A percentile compares a stretch with the other conserved stretches of the same genome.
These are phyloP conservation scores for Rana temporaria DNA, from an alignment of 2,113 vertebrate genomes.

Conservation along the genomic window DNA sequence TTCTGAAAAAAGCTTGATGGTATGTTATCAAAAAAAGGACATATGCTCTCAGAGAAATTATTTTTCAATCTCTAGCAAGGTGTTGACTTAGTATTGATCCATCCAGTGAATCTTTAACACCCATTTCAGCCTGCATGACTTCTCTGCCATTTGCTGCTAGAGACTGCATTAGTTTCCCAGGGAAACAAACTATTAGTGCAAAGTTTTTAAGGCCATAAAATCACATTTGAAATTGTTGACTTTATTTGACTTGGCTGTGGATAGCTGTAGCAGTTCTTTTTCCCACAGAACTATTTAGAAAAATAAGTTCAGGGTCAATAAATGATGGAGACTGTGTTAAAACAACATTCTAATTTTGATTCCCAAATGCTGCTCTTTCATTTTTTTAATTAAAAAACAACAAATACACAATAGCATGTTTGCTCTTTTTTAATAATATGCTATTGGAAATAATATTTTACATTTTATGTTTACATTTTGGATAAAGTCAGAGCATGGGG, in stretches of 20 bases:
- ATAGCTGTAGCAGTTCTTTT: constrained; percentile 29
- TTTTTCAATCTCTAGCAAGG: neutral
- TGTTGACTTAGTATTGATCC: neutral
- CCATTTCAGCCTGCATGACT: neutral
- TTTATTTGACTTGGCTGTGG: constrained; percentile 45
- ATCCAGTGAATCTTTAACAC: constrained; percentile 16
- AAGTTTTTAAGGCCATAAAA: constrained; percentile 35
- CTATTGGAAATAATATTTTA: neutral
- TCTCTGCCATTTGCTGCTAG: neutral
- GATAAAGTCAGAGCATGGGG: neutral
- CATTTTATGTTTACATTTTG: neutral
- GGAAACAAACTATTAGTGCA: constrained; percentile 25
- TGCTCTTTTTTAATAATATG: neutral
- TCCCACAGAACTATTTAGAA: constrained; percentile 46
- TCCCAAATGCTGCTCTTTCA: constrained; percentile 6
- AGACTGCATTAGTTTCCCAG: constrained; percentile 30
- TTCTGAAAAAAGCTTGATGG: too few relatives aligned
- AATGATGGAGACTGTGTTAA: constrained; percentile 45
- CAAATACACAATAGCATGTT: constrained; percentile 5
- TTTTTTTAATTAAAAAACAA: constrained; percentile 16
- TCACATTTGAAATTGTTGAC: constrained; percentile 43
- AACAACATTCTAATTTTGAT: constrained; percentile 42
- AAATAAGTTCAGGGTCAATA: constrained; percentile 48
- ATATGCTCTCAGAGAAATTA: neutral
- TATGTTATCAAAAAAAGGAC: too few relatives aligned